Evolutionary conservation across 1,140 invertebrate genomes (phyloP).

Genomic region (Tribolium madens): DNA sequence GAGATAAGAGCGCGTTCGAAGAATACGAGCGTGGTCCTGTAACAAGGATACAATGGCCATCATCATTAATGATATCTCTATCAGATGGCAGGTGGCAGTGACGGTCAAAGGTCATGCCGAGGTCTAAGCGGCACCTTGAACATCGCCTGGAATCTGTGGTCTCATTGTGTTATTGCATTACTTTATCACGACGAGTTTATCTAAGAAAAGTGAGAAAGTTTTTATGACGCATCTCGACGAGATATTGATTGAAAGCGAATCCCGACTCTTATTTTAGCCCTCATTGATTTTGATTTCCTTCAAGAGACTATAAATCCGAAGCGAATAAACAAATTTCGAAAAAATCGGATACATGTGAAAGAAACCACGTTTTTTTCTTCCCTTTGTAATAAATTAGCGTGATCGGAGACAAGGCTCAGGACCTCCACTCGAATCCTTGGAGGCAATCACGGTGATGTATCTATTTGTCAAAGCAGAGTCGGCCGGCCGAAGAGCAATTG

Average conservation of each 20-base stretch:
- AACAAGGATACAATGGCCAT: constrained; percentile 51
- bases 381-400: constrained; percentile 7
- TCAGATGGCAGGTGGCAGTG: constrained; percentile 56
- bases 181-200: constrained; percentile 17
- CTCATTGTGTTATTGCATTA: constrained; percentile 47
- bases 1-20: neutral
- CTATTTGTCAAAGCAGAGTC: constrained; percentile 58
- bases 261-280: constrained; percentile 10
- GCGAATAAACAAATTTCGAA: constrained; percentile 17
- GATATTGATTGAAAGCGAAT: constrained; percentile 32
- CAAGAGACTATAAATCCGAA: neutral
- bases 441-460: constrained; percentile 50
- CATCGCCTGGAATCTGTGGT: constrained; percentile 44
- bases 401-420: constrained; percentile 25
- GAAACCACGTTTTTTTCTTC: neutral
- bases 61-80: constrained; percentile 57
- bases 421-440: constrained; percentile 24
- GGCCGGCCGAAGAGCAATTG: constrained; percentile 61
- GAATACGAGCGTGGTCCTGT: constrained; percentile 20
- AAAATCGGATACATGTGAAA: constrained; percentile 10
- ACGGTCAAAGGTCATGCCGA: constrained; percentile 53
- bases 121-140: constrained; percentile 51
- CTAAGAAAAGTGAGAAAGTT: constrained; percentile 2
- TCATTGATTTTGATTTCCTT: neutral
- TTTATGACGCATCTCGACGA: constrained; percentile 48